Evolutionary conservation across 2,888 invertebrate species (phyloP), one percentile per base, ranked within the genome.

Genomic region (Allophyes oxyacanthae): DNA sequence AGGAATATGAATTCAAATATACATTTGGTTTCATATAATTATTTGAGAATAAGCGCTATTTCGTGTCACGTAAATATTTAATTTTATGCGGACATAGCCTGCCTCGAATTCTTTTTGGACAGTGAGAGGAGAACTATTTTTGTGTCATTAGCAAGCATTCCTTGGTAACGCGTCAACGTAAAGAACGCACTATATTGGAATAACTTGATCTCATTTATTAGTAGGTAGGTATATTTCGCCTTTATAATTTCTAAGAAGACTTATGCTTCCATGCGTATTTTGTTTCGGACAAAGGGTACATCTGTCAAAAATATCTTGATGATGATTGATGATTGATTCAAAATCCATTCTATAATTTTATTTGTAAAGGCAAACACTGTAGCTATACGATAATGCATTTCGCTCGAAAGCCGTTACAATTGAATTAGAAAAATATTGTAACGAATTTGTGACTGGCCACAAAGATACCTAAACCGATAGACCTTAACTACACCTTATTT

Each of bases 81-180:
- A 88, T 85, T 86, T 84, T 73, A 77, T 78, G 69, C 77, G 70
- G 74, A 77, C 80, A 83, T 79, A 75, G 79, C 72, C 71, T 51
- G 73, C 75, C 50, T 77, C 67, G 66, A 86, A 89, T 90, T 87
- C 85, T 82, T 84, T 81, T 79, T 67, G 85, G 85, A 82, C 83
- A 81, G 81, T 78, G 82, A 77, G 72, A 79, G 75, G 60, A 81
- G 77, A 77, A 83, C 84, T 83, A 86, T 87, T n/a, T 86, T 82
- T 78, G 75, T 75, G 82, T 89, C 90, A 89, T 91, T 89, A 90
- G 83, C 78, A 81, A 81, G 79, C 84, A 91, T 88, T 90, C 88
- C 81, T 66, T 53, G 56, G 78, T 78, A 81, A 83, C 84, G 78
- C 77, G 71, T 71, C 73, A 62, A 56, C 72, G 77, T 69, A 77